Conservation (phyloP, 1,140 invertebrate genomes). For the Drosophila subpulchrella region DNA sequence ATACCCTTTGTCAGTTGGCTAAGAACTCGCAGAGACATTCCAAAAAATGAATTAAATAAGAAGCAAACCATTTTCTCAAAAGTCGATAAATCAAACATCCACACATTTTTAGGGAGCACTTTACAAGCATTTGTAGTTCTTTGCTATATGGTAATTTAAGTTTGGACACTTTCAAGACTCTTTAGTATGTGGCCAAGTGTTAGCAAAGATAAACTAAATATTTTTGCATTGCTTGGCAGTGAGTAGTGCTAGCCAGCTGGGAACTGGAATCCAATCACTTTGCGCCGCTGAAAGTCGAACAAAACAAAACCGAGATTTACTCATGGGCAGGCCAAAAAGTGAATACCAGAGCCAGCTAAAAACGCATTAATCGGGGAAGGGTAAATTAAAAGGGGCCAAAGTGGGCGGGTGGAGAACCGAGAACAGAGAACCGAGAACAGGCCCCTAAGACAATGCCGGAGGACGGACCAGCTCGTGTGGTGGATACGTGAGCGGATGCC, state of each 20-base stretch:
- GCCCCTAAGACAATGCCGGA: slow-evolving; percentile 59
- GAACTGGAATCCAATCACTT: slow-evolving; percentile 59
- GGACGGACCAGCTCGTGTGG: slow-evolving; percentile 32
- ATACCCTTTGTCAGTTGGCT: too few relatives aligned
- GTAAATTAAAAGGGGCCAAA: slow-evolving; percentile 28
- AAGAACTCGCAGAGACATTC: too few relatives aligned
- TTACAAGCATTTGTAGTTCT: too few relatives aligned
- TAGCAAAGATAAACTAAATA: too few relatives aligned
- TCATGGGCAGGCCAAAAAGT: slow-evolving; percentile 34
- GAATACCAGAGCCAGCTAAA: slow-evolving; percentile 1
- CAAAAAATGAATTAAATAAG: too few relatives aligned
- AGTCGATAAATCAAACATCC: too few relatives aligned
- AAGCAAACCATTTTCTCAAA: too few relatives aligned
- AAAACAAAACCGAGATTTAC: slow-evolving; percentile 34
- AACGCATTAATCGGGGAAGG: slow-evolving; percentile 45
- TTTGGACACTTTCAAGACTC: too few relatives aligned
- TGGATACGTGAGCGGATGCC: slow-evolving; percentile 38
- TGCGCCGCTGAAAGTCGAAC: slow-evolving; percentile 55
- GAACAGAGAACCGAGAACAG: too few relatives aligned
- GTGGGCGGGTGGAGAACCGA: background rate
- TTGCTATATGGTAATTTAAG: too few relatives aligned
- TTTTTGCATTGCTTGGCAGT: slow-evolving; percentile 1
- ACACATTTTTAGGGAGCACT: too few relatives aligned
- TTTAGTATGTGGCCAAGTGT: too few relatives aligned
- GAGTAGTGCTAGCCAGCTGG: slow-evolving; percentile 10